Evolutionary conservation across 2,797 vertebrate species (phyloP).

Genomic region (Siniperca scherzeri): DNA sequence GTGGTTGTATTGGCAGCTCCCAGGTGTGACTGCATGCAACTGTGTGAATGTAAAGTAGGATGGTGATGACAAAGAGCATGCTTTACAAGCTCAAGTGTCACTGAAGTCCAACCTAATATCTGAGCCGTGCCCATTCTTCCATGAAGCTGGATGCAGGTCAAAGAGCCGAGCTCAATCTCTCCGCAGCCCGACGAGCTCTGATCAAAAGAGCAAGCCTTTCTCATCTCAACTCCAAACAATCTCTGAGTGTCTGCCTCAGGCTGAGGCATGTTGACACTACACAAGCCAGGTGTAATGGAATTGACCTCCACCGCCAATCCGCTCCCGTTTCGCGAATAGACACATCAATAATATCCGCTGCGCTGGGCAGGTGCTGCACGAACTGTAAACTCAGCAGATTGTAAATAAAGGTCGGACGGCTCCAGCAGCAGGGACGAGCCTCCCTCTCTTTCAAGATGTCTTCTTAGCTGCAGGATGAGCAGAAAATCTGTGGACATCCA

Average conservation of each 20-base stretch:
- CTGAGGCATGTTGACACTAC: constrained; percentile 60
- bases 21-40: not conserved
- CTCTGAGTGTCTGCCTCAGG: constrained; percentile 24
- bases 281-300: constrained; percentile 64
- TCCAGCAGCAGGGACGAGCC: constrained; percentile 8
- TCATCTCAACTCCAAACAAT: constrained; percentile 42
- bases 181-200: constrained; percentile 15
- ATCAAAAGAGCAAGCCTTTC: constrained; percentile 42
- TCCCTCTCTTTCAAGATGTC: not conserved
- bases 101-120: constrained; percentile 14
- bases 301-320: constrained; percentile 63
- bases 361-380: not conserved
- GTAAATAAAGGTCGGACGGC: constrained; percentile 43
- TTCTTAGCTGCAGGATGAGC: not conserved
- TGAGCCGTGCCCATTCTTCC: constrained; percentile 16
- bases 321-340: constrained; percentile 44
- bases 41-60: not conserved
- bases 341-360: constrained; percentile 66
- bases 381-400: constrained; percentile 59
- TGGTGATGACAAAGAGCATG: not conserved
- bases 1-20: not conserved
- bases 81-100: constrained; percentile 10
- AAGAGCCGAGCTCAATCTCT: constrained; percentile 37
- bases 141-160: constrained; percentile 33
- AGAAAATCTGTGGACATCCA: not conserved